Evolutionary conservation across 2,113 vertebrate species (phyloP), one percentile per base, ranked within the genome.

Genomic region (Cairina moschata): DNA sequence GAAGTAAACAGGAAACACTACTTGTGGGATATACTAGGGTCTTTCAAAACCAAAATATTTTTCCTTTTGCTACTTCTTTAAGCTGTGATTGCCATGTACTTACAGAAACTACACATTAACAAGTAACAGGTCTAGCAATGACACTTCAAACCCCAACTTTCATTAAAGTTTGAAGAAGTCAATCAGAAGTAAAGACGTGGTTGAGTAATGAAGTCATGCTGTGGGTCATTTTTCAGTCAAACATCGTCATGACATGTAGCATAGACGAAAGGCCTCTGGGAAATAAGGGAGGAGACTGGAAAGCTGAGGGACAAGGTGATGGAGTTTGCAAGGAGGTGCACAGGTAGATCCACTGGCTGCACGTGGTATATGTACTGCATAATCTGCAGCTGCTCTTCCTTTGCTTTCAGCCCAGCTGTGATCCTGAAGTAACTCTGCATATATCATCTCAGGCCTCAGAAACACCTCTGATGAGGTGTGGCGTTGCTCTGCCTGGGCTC

Each of bases 61-160:
- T 76, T 17, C 15, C 40, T 81, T 80, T 68, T 58, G 68, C 21
- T 20, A 42, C 15, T 81, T 92, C n/a, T 72, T 80, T 67, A 77
- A 80, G 65, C 26, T 34, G 46, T 0, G 0, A 56, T 1, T 78
- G 34, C 38, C 26, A 67, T 0, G 0, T 23, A 15, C 38, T 95
- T 84, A 48, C 54, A 89, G 36, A 91, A 72, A 82, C 26, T n/a
- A 11, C 11, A 50, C 4, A 2, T n/a, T n/a, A 84, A 71, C n/a
- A 83, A 80, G 20, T 12, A 56, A 46, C 8, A 42, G 29, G 52
- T 48, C 86, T 31, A 63, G 29, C 34, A 42, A 60, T 8, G 34
- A 62, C n/a, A 83, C 71, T 89, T 82, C 36, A 84, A 86, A 82
- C 46, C 16, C 36, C 25, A 82, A 6, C 54, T 76, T 75, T 55